Percentiles rank a stretch among this genome's conserved stretches.
phyloP scores from a whole-genome alignment of 1,140 invertebrate genomes.

The Heterodera carotae region DNA sequence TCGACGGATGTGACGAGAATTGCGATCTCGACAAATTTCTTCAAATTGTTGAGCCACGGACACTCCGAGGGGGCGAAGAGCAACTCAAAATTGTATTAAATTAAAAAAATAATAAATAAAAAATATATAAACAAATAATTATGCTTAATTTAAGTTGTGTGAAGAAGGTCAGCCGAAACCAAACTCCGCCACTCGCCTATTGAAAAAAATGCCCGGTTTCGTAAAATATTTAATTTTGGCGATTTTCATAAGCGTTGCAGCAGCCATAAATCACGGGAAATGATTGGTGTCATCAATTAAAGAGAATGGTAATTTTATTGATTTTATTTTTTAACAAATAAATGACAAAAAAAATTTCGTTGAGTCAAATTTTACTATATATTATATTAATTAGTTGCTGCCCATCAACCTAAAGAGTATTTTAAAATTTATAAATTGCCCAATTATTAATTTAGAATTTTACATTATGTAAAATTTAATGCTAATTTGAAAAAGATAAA shows the following conservation, averaged over 20 bases:
- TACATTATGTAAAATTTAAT: too few species aligned
- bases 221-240: neutral
- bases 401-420: too few species aligned
- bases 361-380: too few species aligned
- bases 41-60: neutral
- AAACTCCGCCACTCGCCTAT: neutral
- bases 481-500: too few species aligned
- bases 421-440: too few species aligned
- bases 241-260: neutral
- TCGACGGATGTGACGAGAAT: slow-evolving; percentile 12
- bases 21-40: slow-evolving; percentile 21
- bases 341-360: too few species aligned
- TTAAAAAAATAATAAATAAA: neutral
- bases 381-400: too few species aligned
- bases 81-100: neutral
- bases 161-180: neutral
- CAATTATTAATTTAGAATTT: too few species aligned
- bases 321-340: too few species aligned
- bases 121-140: neutral
- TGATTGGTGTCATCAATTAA: too few species aligned
- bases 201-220: neutral
- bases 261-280: neutral
- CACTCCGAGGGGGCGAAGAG: neutral
- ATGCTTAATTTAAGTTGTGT: neutral
- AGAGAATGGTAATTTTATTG: too few species aligned